Evolutionary conservation across 2,888 invertebrate genomes (phyloP).

Genomic region (Neoitamus cyanurus): DNA sequence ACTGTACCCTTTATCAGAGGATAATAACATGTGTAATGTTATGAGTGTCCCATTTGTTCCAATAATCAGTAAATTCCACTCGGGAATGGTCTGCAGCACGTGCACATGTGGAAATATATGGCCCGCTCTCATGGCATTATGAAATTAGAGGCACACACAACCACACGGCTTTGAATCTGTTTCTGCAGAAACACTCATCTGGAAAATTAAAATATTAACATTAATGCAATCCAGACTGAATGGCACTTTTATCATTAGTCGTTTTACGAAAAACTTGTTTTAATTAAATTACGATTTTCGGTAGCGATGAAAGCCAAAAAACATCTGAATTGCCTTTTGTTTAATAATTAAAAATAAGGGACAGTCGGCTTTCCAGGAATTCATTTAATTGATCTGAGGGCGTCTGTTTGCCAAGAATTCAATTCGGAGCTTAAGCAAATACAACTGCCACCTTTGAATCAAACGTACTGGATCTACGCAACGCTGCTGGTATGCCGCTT

Average conservation of each 20-base stretch:
- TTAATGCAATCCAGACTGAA: not conserved
- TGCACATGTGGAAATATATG: not conserved
- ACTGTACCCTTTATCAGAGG: not conserved
- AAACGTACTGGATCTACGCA: not conserved
- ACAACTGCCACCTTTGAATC: not conserved
- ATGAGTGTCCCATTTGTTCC: slow-evolving; percentile 37
- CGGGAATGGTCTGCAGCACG: not conserved
- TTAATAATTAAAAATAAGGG: not conserved
- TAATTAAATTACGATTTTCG: not conserved
- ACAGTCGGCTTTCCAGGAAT: not conserved
- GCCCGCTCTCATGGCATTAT: not conserved
- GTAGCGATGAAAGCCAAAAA: too few species aligned
- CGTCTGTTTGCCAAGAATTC: not conserved
- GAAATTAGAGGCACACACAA: not conserved
- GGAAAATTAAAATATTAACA: not conserved
- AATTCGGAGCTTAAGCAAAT: not conserved
- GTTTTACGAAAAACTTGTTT: not conserved
- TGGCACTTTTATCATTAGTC: not conserved
- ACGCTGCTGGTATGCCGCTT: not conserved
- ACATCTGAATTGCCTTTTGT: not conserved
- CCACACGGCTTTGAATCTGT: not conserved
- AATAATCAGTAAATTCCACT: slow-evolving; percentile 8
- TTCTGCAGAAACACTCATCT: not conserved
- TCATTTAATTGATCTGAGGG: not conserved
- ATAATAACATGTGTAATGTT: slow-evolving; percentile 45